Evolutionary conservation across 64 coral and sea anemone genomes (phyloP).

Genomic region (Hydrozoanthus tunicans): DNA sequence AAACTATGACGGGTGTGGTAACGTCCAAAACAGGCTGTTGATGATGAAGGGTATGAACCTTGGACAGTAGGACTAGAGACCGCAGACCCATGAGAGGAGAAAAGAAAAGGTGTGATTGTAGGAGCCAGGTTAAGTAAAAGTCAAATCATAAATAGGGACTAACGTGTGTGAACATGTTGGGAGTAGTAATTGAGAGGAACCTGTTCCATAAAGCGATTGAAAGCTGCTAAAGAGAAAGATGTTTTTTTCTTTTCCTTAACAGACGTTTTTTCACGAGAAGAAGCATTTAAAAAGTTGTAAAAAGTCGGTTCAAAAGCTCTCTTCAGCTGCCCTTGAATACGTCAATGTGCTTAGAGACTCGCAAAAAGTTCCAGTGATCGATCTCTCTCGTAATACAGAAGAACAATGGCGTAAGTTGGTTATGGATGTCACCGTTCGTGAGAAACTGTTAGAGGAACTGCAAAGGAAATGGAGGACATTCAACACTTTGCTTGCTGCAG

Average conservation of each 20-base stretch:
- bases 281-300: constrained; percentile 72
- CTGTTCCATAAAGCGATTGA: neutral
- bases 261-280: constrained; percentile 84
- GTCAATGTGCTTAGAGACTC: constrained; percentile 42
- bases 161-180: too few species aligned
- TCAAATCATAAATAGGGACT: too few species aligned
- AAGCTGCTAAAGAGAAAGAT: neutral
- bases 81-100: too few species aligned
- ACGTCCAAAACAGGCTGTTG: too few species aligned
- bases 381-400: constrained; percentile 62
- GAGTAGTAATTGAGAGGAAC: neutral
- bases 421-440: constrained; percentile 26
- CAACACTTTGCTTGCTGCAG: constrained; percentile 60
- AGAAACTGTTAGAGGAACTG: constrained; percentile 74
- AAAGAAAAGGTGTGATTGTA: too few species aligned
- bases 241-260: neutral
- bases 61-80: too few species aligned
- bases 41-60: too few species aligned
- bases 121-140: too few species aligned
- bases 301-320: constrained; percentile 65
- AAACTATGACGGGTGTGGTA: too few species aligned
- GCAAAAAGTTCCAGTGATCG: constrained; percentile 52
- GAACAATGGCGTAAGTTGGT: constrained; percentile 60
- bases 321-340: constrained; percentile 28
- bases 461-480: constrained; percentile 85